These are phyloP conservation scores for Echeneis naucrates DNA, from an alignment of 2,797 vertebrate species.

Conservation along the genomic window DNA sequence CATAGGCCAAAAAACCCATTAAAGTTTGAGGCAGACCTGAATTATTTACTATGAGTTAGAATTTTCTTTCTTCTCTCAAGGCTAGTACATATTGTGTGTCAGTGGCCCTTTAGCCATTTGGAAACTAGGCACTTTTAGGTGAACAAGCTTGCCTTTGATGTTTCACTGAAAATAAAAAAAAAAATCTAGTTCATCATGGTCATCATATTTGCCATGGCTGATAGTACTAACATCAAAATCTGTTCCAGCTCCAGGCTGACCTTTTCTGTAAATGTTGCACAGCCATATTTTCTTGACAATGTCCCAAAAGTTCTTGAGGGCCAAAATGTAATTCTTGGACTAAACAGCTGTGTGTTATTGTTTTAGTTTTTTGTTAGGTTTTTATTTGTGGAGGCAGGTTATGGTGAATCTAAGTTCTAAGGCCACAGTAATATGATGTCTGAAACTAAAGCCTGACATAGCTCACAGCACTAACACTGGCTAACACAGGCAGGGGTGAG, in stretches of 20 bases:
- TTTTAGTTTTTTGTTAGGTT: neutral
- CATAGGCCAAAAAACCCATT: no score
- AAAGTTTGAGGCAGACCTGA: no score
- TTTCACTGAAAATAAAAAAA: neutral
- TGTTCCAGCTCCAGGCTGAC: neutral
- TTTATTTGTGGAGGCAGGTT: conserved; percentile 30
- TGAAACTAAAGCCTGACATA: conserved; percentile 66
- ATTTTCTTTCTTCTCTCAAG: no score
- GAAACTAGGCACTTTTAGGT: no score
- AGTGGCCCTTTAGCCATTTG: neutral
- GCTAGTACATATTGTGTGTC: no score
- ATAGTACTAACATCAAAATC: neutral
- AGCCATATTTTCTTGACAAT: conserved; percentile 24
- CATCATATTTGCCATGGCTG: neutral
- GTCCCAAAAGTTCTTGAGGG: no score
- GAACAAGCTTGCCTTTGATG: no score
- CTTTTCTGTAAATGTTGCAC: conserved; percentile 33
- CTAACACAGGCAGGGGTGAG: conserved; percentile 73
- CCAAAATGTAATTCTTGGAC: conserved; percentile 1
- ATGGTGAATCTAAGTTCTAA: conserved; percentile 43
- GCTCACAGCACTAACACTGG: conserved; percentile 67
- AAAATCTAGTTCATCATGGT: neutral
- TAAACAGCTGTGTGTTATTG: conserved; percentile 21
- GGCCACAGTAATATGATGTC: conserved; percentile 53
- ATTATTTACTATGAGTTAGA: no score